Evolutionary conservation across 2,888 invertebrate species (phyloP).

Genomic region (Catotricha subobsoleta): DNA sequence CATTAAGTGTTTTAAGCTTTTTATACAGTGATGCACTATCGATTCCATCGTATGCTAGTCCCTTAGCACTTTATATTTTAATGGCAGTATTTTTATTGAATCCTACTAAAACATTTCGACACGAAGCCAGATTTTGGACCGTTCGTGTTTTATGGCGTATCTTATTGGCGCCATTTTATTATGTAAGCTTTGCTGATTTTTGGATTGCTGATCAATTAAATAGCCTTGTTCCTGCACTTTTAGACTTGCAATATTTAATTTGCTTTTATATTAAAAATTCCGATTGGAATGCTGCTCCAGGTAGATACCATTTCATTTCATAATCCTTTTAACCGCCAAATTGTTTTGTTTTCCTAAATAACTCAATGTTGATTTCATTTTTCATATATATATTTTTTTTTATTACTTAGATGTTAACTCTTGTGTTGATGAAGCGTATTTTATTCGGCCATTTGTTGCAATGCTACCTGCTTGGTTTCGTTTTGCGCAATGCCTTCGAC

Average conservation of each 20-base stretch:
- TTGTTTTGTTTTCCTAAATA: background rate
- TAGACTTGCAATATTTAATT: conserved; percentile 61
- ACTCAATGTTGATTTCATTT: background rate
- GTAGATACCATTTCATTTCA: background rate
- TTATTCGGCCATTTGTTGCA: conserved; percentile 45
- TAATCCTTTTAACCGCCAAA: background rate
- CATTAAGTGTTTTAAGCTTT: conserved; percentile 45
- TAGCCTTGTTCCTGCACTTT: conserved; percentile 53
- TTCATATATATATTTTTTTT: no score
- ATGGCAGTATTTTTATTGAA: conserved; percentile 55
- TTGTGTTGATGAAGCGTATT: conserved; percentile 32
- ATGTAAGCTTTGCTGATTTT: conserved; percentile 68
- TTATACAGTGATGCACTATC: conserved; percentile 43
- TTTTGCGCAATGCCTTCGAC: conserved; percentile 66
- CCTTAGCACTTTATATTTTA: conserved; percentile 46
- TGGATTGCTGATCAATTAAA: conserved; percentile 75
- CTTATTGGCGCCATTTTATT: conserved; percentile 54
- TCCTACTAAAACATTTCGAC: conserved; percentile 55
- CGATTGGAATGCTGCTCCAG: conserved; percentile 30
- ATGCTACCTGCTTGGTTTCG: conserved; percentile 73
- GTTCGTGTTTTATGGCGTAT: conserved; percentile 37
- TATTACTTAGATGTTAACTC: conserved; percentile 28
- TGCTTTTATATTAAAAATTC: conserved; percentile 54
- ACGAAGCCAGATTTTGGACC: conserved; percentile 62
- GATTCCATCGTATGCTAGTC: conserved; percentile 60